These are phyloP conservation scores for Anolis apletophallus DNA, from an alignment of 2,797 vertebrate genomes.

Conservation along the genomic window DNA sequence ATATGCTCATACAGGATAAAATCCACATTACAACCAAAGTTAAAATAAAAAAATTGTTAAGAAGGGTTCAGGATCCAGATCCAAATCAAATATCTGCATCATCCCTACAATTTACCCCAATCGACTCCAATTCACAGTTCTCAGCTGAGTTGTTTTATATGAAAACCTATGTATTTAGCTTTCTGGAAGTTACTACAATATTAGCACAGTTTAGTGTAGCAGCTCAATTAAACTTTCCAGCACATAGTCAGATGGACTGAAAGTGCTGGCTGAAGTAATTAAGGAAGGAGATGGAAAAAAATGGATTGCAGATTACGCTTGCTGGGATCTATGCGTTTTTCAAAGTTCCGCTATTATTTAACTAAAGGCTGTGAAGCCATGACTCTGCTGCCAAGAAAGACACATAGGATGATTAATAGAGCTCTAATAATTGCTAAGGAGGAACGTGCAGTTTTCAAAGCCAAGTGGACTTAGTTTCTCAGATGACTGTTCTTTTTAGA, in stretches of 20 bases:
- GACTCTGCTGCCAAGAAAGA: conserved; percentile 1
- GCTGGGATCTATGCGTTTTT: conserved; percentile 9
- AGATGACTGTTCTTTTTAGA: background rate
- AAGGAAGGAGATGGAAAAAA: background rate
- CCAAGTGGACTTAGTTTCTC: background rate
- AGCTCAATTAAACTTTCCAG: conserved; percentile 1
- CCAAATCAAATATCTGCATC: too few species aligned
- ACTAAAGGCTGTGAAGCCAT: background rate
- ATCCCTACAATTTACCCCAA: too few species aligned
- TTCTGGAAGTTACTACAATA: background rate
- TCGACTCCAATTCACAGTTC: too few species aligned
- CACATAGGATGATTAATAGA: background rate
- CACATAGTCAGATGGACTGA: background rate
- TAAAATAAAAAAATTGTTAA: too few species aligned
- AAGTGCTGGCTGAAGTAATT: conserved; percentile 6
- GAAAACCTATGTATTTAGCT: background rate
- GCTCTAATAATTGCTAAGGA: conserved; percentile 1
- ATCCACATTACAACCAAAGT: too few species aligned
- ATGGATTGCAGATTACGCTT: background rate
- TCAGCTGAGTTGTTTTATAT: too few species aligned
- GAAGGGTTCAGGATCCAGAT: too few species aligned
- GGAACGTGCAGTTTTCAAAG: background rate
- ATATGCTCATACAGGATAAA: too few species aligned
- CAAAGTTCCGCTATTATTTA: conserved; percentile 3
- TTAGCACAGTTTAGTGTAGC: background rate